Percentiles rank a stretch among this genome's conserved stretches.
Evolutionary conservation across 2,888 invertebrate species (phyloP).

Genomic region (Noctua comes): DNA sequence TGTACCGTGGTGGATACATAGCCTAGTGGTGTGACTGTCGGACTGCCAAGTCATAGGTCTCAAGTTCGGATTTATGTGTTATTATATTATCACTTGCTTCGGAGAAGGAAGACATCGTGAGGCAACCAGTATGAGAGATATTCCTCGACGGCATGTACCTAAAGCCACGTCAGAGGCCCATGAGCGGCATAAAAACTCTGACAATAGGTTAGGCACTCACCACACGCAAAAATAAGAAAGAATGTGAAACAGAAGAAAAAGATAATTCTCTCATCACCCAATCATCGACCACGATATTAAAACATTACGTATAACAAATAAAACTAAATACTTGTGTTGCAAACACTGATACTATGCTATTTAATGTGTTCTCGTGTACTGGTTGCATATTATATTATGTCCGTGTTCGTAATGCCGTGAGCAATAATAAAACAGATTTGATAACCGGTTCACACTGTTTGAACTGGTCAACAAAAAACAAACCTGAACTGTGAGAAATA

Average conservation of each 20-base stretch:
- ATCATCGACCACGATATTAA: not conserved
- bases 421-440: slow-evolving; percentile 7
- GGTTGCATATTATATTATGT: slow-evolving; percentile 33
- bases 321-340: not conserved
- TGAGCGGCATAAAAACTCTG: too few relatives aligned
- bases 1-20: too few relatives aligned
- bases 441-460: slow-evolving; percentile 17
- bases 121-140: too few relatives aligned
- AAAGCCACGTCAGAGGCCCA: too few relatives aligned
- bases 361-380: slow-evolving; percentile 12
- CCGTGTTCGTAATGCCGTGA: slow-evolving; percentile 32
- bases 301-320: slow-evolving; percentile 1
- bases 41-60: too few relatives aligned
- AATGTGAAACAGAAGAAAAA: not conserved
- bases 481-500: not conserved
- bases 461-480: slow-evolving; percentile 6
- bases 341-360: not conserved
- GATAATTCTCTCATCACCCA: not conserved
- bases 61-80: too few relatives aligned
- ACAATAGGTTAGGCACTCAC: too few relatives aligned
- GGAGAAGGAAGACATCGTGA: too few relatives aligned
- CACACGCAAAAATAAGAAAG: too few relatives aligned
- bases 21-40: too few relatives aligned
- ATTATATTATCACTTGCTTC: too few relatives aligned
- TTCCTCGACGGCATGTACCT: too few relatives aligned